Conservation (phyloP, 2,797 vertebrate species). For the Taenioides sp. region DNA sequence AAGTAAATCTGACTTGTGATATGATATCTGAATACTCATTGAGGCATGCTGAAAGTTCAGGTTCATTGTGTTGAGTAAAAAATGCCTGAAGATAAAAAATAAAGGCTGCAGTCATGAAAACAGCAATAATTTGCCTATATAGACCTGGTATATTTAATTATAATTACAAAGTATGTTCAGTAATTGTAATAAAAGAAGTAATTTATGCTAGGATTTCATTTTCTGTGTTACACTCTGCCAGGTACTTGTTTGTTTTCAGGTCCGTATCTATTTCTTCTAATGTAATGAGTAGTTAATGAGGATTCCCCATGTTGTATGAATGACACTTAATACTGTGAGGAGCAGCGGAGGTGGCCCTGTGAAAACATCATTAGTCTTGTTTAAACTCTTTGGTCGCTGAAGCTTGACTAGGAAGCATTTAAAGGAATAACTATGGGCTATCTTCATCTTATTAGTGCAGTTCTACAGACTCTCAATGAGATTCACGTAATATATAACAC, state of each 20-base stretch:
- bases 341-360: background rate
- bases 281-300: slow-evolving; percentile 10
- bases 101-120: too few species aligned
- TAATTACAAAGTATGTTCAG: too few species aligned
- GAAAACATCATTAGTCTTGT: slow-evolving; percentile 5
- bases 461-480: background rate
- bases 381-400: background rate
- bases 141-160: too few species aligned
- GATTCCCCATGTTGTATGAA: background rate
- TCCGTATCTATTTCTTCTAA: background rate
- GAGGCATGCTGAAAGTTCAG: too few species aligned
- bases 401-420: background rate
- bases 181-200: too few species aligned
- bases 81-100: too few species aligned
- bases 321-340: background rate
- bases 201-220: too few species aligned
- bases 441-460: too few species aligned
- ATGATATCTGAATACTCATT: background rate
- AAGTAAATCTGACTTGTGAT: background rate
- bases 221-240: background rate
- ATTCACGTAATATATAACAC: background rate
- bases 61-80: too few species aligned
- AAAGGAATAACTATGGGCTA: background rate
- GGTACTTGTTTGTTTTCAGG: background rate
- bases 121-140: too few species aligned